Evolutionary conservation across 2,888 invertebrate genomes (phyloP).

Genomic region (Andrena dorsata): DNA sequence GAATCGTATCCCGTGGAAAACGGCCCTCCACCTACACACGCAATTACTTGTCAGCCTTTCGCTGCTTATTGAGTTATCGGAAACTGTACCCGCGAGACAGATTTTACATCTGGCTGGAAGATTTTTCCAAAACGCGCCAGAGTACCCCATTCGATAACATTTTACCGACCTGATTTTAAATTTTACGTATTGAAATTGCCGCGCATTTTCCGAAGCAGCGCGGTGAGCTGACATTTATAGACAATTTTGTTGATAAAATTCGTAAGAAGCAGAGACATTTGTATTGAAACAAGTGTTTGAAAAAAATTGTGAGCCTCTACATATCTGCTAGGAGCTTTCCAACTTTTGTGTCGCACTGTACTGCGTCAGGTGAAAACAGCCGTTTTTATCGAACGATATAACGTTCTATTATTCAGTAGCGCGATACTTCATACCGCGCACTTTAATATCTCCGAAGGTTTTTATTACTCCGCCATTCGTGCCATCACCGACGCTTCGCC

Average conservation of each 20-base stretch:
- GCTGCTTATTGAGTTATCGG: conserved; percentile 70
- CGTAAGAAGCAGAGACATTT: too few species aligned
- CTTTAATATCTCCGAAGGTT: conserved; percentile 8
- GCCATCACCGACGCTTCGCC: too few species aligned
- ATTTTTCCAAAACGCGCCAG: conserved; percentile 21
- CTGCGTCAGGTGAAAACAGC: conserved; percentile 4
- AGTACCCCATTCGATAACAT: conserved; percentile 5
- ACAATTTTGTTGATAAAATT: too few species aligned
- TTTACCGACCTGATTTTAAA: conserved; percentile 1
- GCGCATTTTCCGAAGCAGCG: too few species aligned
- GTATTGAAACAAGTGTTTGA: too few species aligned
- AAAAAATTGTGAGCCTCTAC: too few species aligned
- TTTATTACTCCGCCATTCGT: too few species aligned
- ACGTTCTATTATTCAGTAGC: conserved; percentile 43
- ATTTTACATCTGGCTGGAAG: conserved; percentile 24
- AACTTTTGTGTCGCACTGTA: too few species aligned
- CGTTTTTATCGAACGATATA: conserved; percentile 51
- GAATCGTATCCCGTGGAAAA: conserved; percentile 51
- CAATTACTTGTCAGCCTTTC: conserved; percentile 64
- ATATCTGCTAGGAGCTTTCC: too few species aligned
- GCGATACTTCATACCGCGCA: not conserved
- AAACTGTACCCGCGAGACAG: conserved; percentile 57
- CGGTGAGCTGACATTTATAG: too few species aligned
- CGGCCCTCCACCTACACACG: conserved; percentile 11
- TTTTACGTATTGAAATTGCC: too few species aligned